phyloP scores from a whole-genome alignment of 2,888 invertebrate species.

The Drosophila mayaguana region DNA sequence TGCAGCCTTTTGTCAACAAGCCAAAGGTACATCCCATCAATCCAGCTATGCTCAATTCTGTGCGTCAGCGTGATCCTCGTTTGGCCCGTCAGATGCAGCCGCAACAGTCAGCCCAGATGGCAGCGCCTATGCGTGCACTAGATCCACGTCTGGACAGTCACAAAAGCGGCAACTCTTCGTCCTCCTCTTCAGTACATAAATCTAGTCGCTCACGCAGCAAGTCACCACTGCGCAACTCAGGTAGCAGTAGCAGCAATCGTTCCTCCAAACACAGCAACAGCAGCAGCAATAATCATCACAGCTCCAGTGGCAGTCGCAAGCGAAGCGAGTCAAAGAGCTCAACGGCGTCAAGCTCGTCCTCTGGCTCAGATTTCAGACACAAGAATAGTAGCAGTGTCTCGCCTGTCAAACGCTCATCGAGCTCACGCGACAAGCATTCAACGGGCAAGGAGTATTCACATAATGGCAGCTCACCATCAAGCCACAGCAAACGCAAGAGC shows the following conservation, averaged over 20 bases:
- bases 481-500: slow-evolving; percentile 75
- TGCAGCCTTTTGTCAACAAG: slow-evolving; percentile 61
- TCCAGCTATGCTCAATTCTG: slow-evolving; percentile 85
- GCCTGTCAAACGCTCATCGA: slow-evolving; percentile 51
- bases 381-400: slow-evolving; percentile 52
- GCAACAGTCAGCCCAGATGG: slow-evolving; percentile 55
- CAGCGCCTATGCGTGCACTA: slow-evolving; percentile 42
- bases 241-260: slow-evolving; percentile 40
- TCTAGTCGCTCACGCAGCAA: slow-evolving; percentile 80
- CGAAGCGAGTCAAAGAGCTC: slow-evolving; percentile 81
- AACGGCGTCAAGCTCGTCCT: slow-evolving; percentile 72
- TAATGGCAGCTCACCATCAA: slow-evolving; percentile 59
- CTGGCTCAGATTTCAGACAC: slow-evolving; percentile 67
- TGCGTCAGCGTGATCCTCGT: slow-evolving; percentile 85
- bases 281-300: slow-evolving; percentile 31
- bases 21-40: slow-evolving; percentile 87
- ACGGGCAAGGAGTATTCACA: slow-evolving; percentile 55
- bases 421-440: slow-evolving; percentile 44
- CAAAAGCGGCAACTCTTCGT: slow-evolving; percentile 32
- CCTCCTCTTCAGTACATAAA: slow-evolving; percentile 39
- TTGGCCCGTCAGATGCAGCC: slow-evolving; percentile 84
- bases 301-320: slow-evolving; percentile 67
- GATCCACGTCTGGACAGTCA: slow-evolving; percentile 61
- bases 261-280: slow-evolving; percentile 62
- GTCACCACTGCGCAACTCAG: slow-evolving; percentile 72